Conservation (phyloP, 2,888 invertebrate genomes). For the Aphrophora alni region DNA sequence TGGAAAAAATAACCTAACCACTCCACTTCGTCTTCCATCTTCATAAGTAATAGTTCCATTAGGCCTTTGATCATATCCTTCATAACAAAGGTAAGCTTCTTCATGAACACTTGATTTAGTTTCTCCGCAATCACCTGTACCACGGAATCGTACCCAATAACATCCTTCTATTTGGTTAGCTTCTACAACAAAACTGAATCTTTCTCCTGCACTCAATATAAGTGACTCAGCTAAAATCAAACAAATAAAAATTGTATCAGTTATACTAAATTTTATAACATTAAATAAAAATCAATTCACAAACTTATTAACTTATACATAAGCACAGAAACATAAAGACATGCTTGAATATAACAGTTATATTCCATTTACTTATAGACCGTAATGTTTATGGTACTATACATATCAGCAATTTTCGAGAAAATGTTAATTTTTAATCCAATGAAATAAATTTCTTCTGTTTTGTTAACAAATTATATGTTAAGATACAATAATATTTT, state of each 20-base stretch:
- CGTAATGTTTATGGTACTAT: no score
- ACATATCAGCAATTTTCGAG: no score
- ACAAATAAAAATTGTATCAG: neutral
- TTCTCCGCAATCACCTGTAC: constrained; percentile 57
- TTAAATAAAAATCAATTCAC: no score
- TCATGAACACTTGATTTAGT: constrained; percentile 46
- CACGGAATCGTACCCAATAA: constrained; percentile 60
- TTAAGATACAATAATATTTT: no score
- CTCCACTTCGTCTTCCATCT: constrained; percentile 51
- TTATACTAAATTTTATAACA: neutral
- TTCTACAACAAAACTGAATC: constrained; percentile 59
- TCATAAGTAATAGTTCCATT: constrained; percentile 45
- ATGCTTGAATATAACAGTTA: no score
- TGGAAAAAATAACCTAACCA: no score
- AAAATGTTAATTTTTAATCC: no score
- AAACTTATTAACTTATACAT: no score
- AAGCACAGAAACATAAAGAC: no score
- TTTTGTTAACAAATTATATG: no score
- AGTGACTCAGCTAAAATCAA: constrained; percentile 53
- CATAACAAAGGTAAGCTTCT: constrained; percentile 46
- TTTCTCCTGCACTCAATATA: constrained; percentile 60
- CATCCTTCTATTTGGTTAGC: constrained; percentile 55
- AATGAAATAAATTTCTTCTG: no score
- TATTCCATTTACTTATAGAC: no score
- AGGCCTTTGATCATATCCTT: constrained; percentile 21